Evolutionary conservation across 2,888 invertebrate genomes (phyloP).

Genomic region (Hetaerina titia): DNA sequence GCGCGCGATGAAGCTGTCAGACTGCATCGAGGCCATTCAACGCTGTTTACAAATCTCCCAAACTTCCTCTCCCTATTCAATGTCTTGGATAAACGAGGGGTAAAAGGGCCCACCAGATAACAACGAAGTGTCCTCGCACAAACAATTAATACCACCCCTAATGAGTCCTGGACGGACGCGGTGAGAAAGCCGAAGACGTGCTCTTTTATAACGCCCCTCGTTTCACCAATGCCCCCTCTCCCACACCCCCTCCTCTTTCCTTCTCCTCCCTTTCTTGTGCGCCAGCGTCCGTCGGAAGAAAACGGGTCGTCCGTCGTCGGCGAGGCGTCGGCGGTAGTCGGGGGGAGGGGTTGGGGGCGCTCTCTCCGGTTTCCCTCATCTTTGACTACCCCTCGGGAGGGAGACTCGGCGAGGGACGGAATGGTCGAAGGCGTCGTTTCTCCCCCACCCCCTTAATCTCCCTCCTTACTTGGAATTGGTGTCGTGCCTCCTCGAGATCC

Average conservation of each 20-base stretch:
- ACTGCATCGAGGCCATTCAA: conserved; percentile 18
- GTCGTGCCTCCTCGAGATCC: background rate
- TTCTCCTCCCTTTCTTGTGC: background rate
- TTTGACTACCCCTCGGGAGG: background rate
- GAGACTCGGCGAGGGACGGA: background rate
- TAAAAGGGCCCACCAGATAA: conserved; percentile 1
- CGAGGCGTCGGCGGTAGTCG: background rate
- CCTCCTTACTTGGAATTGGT: conserved; percentile 31
- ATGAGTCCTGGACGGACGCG: conserved; percentile 61
- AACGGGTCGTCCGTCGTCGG: background rate
- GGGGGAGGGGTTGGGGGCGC: background rate
- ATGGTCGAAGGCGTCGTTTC: background rate
- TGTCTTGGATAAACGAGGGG: background rate
- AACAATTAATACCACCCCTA: conserved; percentile 47
- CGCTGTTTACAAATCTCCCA: conserved; percentile 36
- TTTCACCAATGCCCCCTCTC: background rate
- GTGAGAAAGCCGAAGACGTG: conserved; percentile 23
- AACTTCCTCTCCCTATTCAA: background rate
- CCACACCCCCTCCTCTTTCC: background rate
- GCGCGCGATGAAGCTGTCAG: conserved; percentile 28
- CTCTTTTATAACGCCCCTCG: background rate
- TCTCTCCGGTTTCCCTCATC: background rate
- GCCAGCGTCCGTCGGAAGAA: background rate
- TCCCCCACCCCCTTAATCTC: background rate
- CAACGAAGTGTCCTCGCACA: conserved; percentile 12